Base-by-base conservation (phyloP, 1,140 invertebrate genomes). In the Campoletis sonorensis region DNA sequence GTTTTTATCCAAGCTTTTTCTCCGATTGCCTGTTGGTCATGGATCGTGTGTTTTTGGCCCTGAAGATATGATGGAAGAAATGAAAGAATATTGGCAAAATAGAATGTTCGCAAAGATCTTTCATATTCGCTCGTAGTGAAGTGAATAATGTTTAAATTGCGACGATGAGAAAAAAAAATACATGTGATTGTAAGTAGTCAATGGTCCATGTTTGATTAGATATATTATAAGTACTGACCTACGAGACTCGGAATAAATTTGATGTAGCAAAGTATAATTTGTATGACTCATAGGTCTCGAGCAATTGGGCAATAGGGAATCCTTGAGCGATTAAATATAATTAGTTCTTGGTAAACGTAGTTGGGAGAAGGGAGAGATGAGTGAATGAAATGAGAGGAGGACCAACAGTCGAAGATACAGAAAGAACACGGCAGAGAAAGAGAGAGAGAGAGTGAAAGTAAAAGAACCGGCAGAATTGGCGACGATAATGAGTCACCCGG, bases 401-500 rank as follows among this genome's bases (percentile, higher is more conserved):
- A 81, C 61, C 51, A 61, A 37, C 45, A 40, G 45, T 33, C 8
- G 11, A 45, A 45, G 51, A 82, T 58, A 68, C 30, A 68, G 78
- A n/a, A 81, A 78, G 72, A 85, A 83, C 51, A 51, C 23, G 73
- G 64, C n/a, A 86, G 82, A 79, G 68, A 11, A 5, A 64, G 11
- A 64, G 58, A 45, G 27, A 58, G 58, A 75, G 51, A 21, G 27
- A n/a, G n/a, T n/a, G n/a, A n/a, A n/a, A n/a, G n/a, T n/a, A n/a
- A n/a, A n/a, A n/a, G n/a, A n/a, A n/a, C 70, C 16, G 70, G 37
- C 61, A 33, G 61, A 79, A 81, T 26, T 67, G 45, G 45, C 83
- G 79, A 86, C 86, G 91, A 92, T 92, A 91, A 92, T 92, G 91
- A 91, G 88, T 90, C 89, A 88, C 84, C 87, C 83, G 84, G 83